Percentiles rank a stretch among this genome's conserved stretches.
These are phyloP conservation scores for Colaptes auratus DNA, from an alignment of 2,113 vertebrate species.

Conservation along the genomic window DNA sequence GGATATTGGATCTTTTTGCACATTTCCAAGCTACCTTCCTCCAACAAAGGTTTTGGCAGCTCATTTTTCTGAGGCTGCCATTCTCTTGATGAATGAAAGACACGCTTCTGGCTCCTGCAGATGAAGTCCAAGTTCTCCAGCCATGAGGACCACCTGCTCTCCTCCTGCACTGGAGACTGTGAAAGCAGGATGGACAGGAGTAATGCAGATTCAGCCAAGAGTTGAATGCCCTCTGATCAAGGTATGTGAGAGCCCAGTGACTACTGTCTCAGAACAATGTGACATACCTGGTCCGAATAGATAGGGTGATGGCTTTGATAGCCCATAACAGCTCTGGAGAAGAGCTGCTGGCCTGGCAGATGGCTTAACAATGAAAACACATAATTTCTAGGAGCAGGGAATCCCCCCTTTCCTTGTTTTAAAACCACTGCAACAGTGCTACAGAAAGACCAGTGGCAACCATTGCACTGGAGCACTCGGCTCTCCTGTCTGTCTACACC, in stretches of 20 bases:
- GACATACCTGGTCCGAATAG: too few relatives aligned
- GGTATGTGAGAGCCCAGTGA: background rate
- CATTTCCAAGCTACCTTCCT: constrained; percentile 11
- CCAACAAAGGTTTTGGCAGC: constrained; percentile 46
- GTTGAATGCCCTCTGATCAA: background rate
- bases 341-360: too few relatives aligned
- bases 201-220: background rate
- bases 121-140: constrained; percentile 33
- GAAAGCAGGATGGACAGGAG: background rate
- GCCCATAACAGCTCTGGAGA: too few relatives aligned
- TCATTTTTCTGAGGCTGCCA: constrained; percentile 28
- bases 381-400: too few relatives aligned
- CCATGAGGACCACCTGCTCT: constrained; percentile 29
- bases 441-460: too few relatives aligned
- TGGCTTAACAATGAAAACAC: too few relatives aligned
- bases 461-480: too few relatives aligned
- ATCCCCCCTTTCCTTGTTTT: too few relatives aligned
- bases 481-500: too few relatives aligned
- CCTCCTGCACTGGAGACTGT: background rate
- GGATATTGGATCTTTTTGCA: background rate
- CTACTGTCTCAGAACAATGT: too few relatives aligned
- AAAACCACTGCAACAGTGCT: too few relatives aligned
- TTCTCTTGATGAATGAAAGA: constrained; percentile 23
- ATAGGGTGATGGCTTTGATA: too few relatives aligned
- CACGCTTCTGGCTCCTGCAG: background rate